Percentiles rank a stretch among this genome's conserved stretches.
phyloP scores from a whole-genome alignment of 1,140 invertebrate species.

The Chlorops oryzae region DNA sequence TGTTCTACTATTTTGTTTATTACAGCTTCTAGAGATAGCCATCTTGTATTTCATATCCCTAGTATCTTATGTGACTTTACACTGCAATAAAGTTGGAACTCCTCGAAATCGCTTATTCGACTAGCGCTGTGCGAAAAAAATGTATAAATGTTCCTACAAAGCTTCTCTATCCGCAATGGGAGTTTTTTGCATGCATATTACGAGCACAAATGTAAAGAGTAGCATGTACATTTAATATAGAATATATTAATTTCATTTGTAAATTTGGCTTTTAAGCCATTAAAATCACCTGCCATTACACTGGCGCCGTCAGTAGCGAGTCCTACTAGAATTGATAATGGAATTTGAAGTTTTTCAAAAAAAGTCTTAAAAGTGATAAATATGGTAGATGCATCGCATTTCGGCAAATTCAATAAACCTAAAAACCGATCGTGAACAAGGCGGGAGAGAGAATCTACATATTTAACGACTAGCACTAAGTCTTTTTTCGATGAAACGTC shows the following conservation, averaged over 20 bases:
- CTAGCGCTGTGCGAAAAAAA: conserved; percentile 22
- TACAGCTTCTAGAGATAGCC: conserved; percentile 20
- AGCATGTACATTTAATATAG: conserved; percentile 14
- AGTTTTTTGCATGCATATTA: conserved; percentile 26
- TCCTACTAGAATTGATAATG: conserved; percentile 15
- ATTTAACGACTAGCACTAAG: no score
- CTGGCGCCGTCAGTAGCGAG: conserved; percentile 14
- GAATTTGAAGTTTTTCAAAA: conserved; percentile 5
- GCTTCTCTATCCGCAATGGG: conserved; percentile 20
- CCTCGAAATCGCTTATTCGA: conserved; percentile 15
- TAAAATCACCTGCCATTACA: conserved; percentile 14
- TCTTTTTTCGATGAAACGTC: no score
- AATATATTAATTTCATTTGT: not conserved
- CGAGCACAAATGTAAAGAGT: conserved; percentile 19
- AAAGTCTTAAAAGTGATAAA: not conserved
- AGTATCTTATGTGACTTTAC: conserved; percentile 27
- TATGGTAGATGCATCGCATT: no score
- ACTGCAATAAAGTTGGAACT: conserved; percentile 25
- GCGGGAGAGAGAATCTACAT: no score
- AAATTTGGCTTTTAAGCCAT: conserved; percentile 6
- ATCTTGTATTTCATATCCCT: conserved; percentile 24
- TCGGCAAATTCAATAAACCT: no score
- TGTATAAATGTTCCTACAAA: conserved; percentile 24
- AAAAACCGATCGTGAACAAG: no score
- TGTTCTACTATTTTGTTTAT: conserved; percentile 11